Conservation (phyloP, 2,888 invertebrate species). For the Lutraria lutraria region DNA sequence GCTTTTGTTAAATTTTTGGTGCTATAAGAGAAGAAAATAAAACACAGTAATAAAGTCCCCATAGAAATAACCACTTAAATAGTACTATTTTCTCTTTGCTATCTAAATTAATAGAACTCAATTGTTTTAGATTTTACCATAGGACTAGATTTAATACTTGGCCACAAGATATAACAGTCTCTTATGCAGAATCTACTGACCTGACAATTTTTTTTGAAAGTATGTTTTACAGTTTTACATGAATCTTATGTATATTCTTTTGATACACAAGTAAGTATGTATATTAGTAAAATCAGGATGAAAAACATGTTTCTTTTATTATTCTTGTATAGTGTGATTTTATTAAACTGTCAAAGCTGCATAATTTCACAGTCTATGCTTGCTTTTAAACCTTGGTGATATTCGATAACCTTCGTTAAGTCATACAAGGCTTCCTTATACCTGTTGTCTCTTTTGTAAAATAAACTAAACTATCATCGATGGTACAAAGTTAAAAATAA, state of each 20-base stretch:
- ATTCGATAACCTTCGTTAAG: too few relatives aligned
- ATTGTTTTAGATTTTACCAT: background rate
- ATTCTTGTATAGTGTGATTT: background rate
- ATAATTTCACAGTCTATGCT: background rate
- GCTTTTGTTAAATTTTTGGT: too few relatives aligned
- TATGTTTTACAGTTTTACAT: background rate
- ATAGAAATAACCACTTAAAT: background rate
- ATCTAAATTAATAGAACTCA: background rate
- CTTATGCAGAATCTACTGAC: background rate
- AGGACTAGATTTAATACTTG: background rate
- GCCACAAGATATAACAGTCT: background rate
- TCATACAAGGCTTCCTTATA: too few relatives aligned
- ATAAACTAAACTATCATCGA: too few relatives aligned
- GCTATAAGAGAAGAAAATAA: too few relatives aligned
- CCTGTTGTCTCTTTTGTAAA: too few relatives aligned
- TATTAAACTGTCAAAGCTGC: background rate
- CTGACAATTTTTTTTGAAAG: background rate
- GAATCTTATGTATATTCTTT: conserved; percentile 24
- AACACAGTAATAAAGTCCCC: too few relatives aligned
- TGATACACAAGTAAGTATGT: conserved; percentile 18
- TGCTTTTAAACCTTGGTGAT: too few relatives aligned
- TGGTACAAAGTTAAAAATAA: too few relatives aligned
- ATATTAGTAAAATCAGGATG: conserved; percentile 24
- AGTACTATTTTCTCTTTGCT: background rate
- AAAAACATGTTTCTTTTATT: background rate